Evolutionary conservation across 2,113 vertebrate genomes (phyloP).

Genomic region (Ardeotis arabs): DNA sequence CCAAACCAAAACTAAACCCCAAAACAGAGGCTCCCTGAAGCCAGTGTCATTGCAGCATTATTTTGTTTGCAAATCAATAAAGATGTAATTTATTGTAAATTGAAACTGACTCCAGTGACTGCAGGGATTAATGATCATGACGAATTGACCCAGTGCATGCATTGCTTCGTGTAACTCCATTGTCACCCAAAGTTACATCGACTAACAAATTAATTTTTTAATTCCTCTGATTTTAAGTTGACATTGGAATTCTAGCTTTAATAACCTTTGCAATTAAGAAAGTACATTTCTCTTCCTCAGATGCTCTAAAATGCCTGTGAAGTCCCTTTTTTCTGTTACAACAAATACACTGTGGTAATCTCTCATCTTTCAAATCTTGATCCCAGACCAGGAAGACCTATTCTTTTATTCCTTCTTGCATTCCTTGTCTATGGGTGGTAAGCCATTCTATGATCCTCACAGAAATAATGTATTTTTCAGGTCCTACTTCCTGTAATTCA

Average conservation of each 20-base stretch:
- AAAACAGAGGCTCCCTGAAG: neutral
- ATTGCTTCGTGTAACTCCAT: neutral
- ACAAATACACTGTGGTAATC: neutral
- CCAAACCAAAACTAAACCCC: neutral
- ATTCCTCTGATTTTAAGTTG: neutral
- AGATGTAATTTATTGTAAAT: neutral
- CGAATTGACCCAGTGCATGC: neutral
- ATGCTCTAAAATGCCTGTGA: neutral
- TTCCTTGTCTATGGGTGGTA: neutral
- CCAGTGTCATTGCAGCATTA: neutral
- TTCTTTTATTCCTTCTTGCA: neutral
- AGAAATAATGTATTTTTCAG: neutral
- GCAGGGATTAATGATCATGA: neutral
- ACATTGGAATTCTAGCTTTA: neutral
- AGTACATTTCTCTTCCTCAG: neutral
- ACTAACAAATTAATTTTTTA: neutral
- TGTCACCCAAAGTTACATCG: neutral
- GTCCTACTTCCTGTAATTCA: neutral
- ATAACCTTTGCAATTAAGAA: neutral
- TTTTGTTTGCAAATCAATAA: neutral
- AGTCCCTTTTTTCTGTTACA: neutral
- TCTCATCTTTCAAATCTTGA: neutral
- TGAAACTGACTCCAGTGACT: neutral
- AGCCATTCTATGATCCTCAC: neutral
- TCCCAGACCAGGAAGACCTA: neutral